These are phyloP conservation scores for Diachasmimorpha longicaudata DNA, from an alignment of 1,140 invertebrate species.

Conservation along the genomic window DNA sequence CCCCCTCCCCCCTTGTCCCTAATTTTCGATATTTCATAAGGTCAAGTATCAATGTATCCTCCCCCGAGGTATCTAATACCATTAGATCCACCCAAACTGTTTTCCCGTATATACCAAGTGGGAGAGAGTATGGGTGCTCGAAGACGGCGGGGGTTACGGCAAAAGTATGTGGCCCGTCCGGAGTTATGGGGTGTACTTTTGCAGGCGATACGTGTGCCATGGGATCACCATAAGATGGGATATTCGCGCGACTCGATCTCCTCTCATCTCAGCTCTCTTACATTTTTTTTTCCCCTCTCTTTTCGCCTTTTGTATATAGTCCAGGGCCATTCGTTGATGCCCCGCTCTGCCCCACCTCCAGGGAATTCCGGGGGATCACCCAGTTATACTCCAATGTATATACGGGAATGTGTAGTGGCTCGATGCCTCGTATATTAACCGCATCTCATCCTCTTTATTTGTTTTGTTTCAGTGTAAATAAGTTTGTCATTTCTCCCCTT, in stretches of 20 bases:
- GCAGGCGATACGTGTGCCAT: conserved; percentile 25
- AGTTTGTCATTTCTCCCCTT: neutral
- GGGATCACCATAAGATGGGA: conserved; percentile 31
- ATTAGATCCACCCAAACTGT: conserved; percentile 10
- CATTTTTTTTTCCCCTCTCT: neutral
- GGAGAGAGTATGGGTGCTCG: neutral
- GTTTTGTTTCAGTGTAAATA: neutral
- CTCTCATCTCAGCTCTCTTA: neutral
- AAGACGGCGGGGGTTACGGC: neutral
- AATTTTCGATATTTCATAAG: neutral
- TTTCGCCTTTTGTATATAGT: neutral
- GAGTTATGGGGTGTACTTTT: conserved; percentile 15
- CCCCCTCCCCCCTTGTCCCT: neutral
- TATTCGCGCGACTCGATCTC: conserved; percentile 22
- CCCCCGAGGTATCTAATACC: conserved; percentile 24
- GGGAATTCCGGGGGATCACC: conserved; percentile 2
- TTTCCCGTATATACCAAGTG: conserved; percentile 4
- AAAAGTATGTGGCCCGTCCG: conserved; percentile 10
- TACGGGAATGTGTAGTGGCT: no score
- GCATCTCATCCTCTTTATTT: neutral
- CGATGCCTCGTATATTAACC: neutral
- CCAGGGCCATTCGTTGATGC: neutral
- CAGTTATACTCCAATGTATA: neutral
- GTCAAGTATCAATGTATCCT: conserved; percentile 9
- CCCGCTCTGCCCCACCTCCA: neutral